Percentiles rank a stretch among this genome's conserved stretches.
Evolutionary conservation across 2,113 vertebrate species (phyloP).

Genomic region (Oncorhynchus nerka): DNA sequence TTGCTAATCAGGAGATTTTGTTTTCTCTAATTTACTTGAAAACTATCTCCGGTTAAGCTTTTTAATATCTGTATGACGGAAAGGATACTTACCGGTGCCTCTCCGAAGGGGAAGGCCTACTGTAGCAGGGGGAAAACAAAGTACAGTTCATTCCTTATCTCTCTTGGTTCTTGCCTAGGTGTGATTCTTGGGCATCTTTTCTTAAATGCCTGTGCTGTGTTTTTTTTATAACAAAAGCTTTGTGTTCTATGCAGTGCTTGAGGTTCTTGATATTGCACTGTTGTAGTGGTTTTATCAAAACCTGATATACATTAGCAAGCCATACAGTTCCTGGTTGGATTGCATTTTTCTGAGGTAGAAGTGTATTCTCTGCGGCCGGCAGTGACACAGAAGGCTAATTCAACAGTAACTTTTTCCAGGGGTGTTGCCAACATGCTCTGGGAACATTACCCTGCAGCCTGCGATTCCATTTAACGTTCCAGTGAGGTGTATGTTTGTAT

Average conservation of each 20-base stretch:
- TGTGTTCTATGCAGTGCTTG: background rate
- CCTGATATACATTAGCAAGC: background rate
- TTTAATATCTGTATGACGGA: constrained; percentile 64
- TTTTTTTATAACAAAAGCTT: background rate
- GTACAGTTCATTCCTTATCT: constrained; percentile 50
- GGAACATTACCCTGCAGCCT: constrained; percentile 28
- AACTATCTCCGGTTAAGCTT: constrained; percentile 70
- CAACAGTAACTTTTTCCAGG: constrained; percentile 64
- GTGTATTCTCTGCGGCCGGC: constrained; percentile 35
- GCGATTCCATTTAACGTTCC: constrained; percentile 39
- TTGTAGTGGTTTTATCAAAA: too few species aligned
- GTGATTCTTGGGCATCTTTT: background rate
- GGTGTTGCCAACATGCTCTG: constrained; percentile 38
- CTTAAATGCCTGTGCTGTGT: too few species aligned
- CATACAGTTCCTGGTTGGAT: background rate
- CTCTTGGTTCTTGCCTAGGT: constrained; percentile 34
- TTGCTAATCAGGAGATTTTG: constrained; percentile 81
- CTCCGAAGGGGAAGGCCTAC: constrained; percentile 12
- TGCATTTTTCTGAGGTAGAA: background rate
- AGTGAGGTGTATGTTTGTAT: constrained; percentile 29
- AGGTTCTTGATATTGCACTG: background rate
- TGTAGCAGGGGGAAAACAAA: constrained; percentile 50
- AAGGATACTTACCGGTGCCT: constrained; percentile 51
- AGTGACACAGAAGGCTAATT: constrained; percentile 63
- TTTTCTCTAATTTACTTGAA: constrained; percentile 82